phyloP scores from a whole-genome alignment of 2,888 invertebrate species.

The Tipula vernalis region DNA sequence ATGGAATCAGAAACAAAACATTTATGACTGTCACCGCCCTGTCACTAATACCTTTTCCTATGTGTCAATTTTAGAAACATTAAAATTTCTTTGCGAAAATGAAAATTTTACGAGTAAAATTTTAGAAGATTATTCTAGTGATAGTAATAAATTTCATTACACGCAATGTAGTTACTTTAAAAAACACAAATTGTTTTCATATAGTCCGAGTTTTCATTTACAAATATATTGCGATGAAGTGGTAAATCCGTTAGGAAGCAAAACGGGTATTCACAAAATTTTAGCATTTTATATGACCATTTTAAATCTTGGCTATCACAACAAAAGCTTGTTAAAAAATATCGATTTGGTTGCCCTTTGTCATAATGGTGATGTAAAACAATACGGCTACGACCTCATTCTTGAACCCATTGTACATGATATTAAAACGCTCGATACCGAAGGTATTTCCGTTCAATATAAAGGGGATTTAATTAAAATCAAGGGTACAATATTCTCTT shows the following conservation, averaged over 20 bases:
- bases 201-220: conserved; percentile 11
- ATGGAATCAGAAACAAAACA: background rate
- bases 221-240: conserved; percentile 18
- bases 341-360: conserved; percentile 15
- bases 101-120: background rate
- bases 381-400: conserved; percentile 10
- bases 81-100: background rate
- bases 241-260: conserved; percentile 18
- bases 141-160: background rate
- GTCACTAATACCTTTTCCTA: background rate
- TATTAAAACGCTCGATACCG: conserved; percentile 16
- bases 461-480: no score
- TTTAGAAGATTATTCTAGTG: background rate
- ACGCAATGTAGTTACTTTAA: background rate
- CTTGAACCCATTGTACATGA: conserved; percentile 15
- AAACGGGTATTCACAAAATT: conserved; percentile 19
- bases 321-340: conserved; percentile 13
- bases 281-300: conserved; percentile 18
- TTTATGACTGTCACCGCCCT: background rate
- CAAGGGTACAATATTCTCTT: background rate
- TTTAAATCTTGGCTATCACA: conserved; percentile 15
- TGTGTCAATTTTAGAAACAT: background rate
- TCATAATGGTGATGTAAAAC: background rate
- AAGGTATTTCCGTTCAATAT: conserved; percentile 12
- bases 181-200: conserved; percentile 6